phyloP scores from a whole-genome alignment of 2,888 invertebrate species.

The Willowsia nigromaculata region DNA sequence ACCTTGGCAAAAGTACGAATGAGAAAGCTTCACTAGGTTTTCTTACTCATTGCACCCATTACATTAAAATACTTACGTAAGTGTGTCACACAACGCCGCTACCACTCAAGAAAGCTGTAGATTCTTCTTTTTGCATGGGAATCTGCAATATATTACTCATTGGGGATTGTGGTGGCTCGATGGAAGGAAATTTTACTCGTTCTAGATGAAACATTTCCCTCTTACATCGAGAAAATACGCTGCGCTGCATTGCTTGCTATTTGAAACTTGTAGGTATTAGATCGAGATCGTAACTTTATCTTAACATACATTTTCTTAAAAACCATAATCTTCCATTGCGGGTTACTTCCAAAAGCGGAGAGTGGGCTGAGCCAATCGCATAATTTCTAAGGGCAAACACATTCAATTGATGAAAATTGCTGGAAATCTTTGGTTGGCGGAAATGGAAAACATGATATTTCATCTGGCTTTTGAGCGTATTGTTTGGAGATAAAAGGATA shows the following conservation, averaged over 20 bases:
- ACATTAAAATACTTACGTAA: neutral
- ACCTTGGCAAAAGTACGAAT: neutral
- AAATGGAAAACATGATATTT: conserved; percentile 40
- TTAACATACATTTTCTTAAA: conserved; percentile 32
- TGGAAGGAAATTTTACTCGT: neutral
- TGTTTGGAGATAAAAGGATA: conserved; percentile 63
- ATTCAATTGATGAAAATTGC: conserved; percentile 66
- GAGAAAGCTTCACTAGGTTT: neutral
- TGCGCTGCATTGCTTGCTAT: neutral
- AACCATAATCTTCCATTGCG: conserved; percentile 38
- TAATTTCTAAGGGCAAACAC: conserved; percentile 40
- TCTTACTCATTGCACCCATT: neutral
- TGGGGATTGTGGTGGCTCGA: conserved; percentile 37
- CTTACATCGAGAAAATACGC: neutral
- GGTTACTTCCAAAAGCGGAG: neutral
- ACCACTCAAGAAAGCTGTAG: neutral
- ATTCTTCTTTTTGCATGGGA: conserved; percentile 14
- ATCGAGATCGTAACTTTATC: neutral
- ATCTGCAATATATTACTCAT: conserved; percentile 54
- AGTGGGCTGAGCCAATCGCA: conserved; percentile 53
- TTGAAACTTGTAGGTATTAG: neutral
- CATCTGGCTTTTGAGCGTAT: conserved; percentile 36
- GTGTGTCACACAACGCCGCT: neutral
- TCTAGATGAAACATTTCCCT: conserved; percentile 49
- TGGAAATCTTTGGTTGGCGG: conserved; percentile 44